A percentile compares a stretch with the other conserved stretches of the same genome.
Conservation (phyloP, 2,888 invertebrate genomes). For the Heteromurus nitidus region DNA sequence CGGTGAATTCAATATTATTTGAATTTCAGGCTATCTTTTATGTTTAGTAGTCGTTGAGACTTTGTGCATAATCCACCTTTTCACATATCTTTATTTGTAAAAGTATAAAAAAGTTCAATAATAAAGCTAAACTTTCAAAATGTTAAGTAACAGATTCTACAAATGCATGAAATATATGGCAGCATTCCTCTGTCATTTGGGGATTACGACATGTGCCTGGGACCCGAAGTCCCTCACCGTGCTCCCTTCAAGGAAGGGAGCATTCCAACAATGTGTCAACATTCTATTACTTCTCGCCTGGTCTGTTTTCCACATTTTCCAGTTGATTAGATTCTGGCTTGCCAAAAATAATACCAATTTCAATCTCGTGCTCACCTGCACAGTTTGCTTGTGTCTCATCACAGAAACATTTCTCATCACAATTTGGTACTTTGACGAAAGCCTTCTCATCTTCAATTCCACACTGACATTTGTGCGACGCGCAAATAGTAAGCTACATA, state of each 20-base stretch:
- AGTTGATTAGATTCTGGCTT: not conserved
- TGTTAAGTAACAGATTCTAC: not conserved
- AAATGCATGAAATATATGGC: not conserved
- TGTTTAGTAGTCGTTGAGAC: too few relatives aligned
- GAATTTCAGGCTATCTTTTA: too few relatives aligned
- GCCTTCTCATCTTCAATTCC: not conserved
- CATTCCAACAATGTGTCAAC: not conserved
- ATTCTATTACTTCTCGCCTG: not conserved
- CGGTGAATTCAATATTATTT: too few relatives aligned
- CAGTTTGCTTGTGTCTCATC: not conserved
- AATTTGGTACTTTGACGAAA: not conserved
- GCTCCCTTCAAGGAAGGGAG: not conserved
- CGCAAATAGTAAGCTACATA: not conserved
- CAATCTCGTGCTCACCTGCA: not conserved
- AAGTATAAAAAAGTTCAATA: too few relatives aligned
- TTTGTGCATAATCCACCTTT: too few relatives aligned
- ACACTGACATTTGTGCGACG: not conserved
- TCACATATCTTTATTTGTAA: too few relatives aligned
- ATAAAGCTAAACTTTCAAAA: too few relatives aligned
- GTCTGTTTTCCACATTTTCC: not conserved
- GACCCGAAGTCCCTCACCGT: not conserved
- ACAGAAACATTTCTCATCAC: not conserved
- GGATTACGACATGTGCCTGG: not conserved
- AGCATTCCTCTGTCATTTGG: not conserved
- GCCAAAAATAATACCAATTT: too few relatives aligned